These are phyloP conservation scores for Scaptomyza hsui DNA, from an alignment of 1,140 invertebrate species.

Conservation along the genomic window DNA sequence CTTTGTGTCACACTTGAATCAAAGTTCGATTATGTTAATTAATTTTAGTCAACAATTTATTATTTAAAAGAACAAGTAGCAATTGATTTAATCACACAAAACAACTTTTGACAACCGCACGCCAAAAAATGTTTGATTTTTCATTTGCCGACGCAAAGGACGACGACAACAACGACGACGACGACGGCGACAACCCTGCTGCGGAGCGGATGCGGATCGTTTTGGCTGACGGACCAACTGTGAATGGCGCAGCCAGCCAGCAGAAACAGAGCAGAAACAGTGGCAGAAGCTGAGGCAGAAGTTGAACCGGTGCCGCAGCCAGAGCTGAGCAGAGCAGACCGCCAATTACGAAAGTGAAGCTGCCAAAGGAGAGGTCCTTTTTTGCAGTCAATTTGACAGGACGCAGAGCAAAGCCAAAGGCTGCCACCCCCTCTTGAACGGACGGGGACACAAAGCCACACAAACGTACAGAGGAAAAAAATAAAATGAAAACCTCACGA, in stretches of 20 bases:
- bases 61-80: background rate
- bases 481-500: conserved; percentile 16
- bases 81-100: conserved; percentile 12
- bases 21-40: background rate
- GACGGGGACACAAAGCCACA: conserved; percentile 57
- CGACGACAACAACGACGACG: conserved; percentile 30
- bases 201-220: conserved; percentile 64
- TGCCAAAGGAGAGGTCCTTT: conserved; percentile 82
- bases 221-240: conserved; percentile 77
- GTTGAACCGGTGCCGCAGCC: conserved; percentile 13
- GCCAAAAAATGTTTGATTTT: conserved; percentile 15
- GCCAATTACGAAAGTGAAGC: conserved; percentile 84
- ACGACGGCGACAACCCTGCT: conserved; percentile 33
- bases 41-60: background rate
- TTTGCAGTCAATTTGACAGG: conserved; percentile 83
- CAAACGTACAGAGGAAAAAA: conserved; percentile 31
- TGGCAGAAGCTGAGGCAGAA: conserved; percentile 37
- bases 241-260: conserved; percentile 66
- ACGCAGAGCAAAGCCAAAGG: conserved; percentile 74
- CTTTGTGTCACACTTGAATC: conserved; percentile 15
- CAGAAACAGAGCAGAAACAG: conserved; percentile 29
- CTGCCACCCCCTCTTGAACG: conserved; percentile 31
- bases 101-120: conserved; percentile 12
- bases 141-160: conserved; percentile 63
- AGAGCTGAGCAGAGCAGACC: conserved; percentile 71